Percentiles rank a stretch among this genome's conserved stretches.
phyloP scores from a whole-genome alignment of 1,140 invertebrate species.

The Amyelois transitella region DNA sequence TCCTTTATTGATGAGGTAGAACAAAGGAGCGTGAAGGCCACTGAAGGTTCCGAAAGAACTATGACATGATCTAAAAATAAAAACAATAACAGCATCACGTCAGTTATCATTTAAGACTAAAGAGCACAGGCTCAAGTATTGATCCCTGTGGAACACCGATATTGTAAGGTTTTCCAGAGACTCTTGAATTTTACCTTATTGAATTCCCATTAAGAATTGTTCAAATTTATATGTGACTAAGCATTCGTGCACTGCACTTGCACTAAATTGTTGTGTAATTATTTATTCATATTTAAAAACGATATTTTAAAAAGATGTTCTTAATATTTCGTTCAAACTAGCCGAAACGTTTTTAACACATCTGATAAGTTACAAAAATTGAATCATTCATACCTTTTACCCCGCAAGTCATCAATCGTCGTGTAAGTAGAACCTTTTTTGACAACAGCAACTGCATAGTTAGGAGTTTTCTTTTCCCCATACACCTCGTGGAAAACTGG shows the following conservation, averaged over 20 bases:
- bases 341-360: too few relatives aligned
- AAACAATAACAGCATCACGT: background rate
- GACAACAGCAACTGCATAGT: slow-evolving; percentile 62
- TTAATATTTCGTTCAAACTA: too few relatives aligned
- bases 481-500: slow-evolving; percentile 68
- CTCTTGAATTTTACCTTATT: background rate
- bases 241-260: too few relatives aligned
- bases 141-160: background rate
- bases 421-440: slow-evolving; percentile 45
- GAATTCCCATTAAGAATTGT: background rate
- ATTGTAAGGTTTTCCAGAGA: too few relatives aligned
- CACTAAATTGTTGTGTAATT: too few relatives aligned
- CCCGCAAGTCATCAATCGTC: slow-evolving; percentile 52
- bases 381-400: slow-evolving; percentile 40
- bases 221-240: too few relatives aligned
- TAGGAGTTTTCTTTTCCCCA: slow-evolving; percentile 40
- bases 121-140: background rate
- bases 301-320: too few relatives aligned
- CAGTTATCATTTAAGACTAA: background rate
- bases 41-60: slow-evolving; percentile 51
- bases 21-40: slow-evolving; percentile 53
- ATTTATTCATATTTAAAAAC: too few relatives aligned
- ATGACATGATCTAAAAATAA: slow-evolving; percentile 52
- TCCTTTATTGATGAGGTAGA: slow-evolving; percentile 55
- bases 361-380: background rate